phyloP scores from a whole-genome alignment of 2,888 invertebrate species.

The Anthoptus insignis region DNA sequence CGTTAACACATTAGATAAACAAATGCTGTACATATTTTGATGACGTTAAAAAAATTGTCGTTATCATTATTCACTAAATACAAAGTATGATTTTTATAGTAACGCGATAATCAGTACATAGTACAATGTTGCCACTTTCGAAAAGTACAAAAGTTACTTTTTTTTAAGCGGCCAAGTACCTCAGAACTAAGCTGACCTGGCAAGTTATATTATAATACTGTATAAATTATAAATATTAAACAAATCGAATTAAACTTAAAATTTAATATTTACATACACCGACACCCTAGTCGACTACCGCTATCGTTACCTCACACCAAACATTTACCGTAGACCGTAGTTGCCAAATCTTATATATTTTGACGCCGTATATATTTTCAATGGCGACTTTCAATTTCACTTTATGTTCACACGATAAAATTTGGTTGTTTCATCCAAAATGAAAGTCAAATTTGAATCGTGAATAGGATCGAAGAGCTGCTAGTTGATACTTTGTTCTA shows the following conservation, averaged over 20 bases:
- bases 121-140: conserved; percentile 37
- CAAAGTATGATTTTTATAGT: conserved; percentile 1
- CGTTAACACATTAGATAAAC: not conserved
- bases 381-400: too few relatives aligned
- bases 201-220: conserved; percentile 84
- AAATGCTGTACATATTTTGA: conserved; percentile 5
- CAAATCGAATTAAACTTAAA: conserved; percentile 58
- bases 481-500: too few relatives aligned
- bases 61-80: conserved; percentile 8
- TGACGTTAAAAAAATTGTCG: conserved; percentile 1
- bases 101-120: conserved; percentile 34
- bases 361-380: too few relatives aligned
- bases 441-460: conserved; percentile 10
- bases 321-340: not conserved
- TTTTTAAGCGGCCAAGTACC: conserved; percentile 32
- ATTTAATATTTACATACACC: conserved; percentile 56
- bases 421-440: conserved; percentile 4
- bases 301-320: not conserved
- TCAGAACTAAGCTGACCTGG: conserved; percentile 67
- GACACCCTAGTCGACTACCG: not conserved
- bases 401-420: not conserved
- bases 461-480: not conserved
- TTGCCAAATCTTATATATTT: not conserved
- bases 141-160: conserved; percentile 27
- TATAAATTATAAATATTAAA: conserved; percentile 73